Percentiles rank a stretch among this genome's conserved stretches.
phyloP scores from a whole-genome alignment of 2,888 invertebrate species.

The Ephialtes manifestator region DNA sequence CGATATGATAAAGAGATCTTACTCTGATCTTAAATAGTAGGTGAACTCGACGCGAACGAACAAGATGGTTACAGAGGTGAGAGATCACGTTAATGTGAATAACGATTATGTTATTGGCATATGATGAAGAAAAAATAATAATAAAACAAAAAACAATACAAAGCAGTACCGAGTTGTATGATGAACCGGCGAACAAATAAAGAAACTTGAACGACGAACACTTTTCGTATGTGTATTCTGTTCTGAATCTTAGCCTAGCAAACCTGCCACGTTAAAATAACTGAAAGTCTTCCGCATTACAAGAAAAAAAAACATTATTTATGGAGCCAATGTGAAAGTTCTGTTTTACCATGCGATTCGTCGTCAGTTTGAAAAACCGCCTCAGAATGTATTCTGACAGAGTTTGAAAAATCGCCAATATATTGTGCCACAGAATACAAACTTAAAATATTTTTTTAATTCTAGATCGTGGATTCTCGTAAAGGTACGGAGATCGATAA shows the following conservation, averaged over 20 bases:
- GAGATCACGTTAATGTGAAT: constrained; percentile 40
- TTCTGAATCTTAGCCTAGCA: constrained; percentile 2
- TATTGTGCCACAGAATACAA: no score
- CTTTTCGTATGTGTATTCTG: background rate
- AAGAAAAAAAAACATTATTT: background rate
- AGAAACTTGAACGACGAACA: constrained; percentile 63
- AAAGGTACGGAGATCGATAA: constrained; percentile 54
- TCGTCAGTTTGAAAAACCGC: background rate
- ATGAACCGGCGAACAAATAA: constrained; percentile 80
- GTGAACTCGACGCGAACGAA: constrained; percentile 65
- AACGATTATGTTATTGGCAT: constrained; percentile 53
- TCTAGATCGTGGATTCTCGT: constrained; percentile 33
- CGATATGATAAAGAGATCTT: constrained; percentile 55
- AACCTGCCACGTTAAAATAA: constrained; percentile 12
- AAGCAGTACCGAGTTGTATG: constrained; percentile 79
- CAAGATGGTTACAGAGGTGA: constrained; percentile 58
- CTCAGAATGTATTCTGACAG: background rate
- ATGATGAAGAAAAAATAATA: constrained; percentile 23
- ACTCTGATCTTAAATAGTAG: constrained; percentile 69
- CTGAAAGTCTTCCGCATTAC: background rate
- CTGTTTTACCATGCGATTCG: constrained; percentile 10
- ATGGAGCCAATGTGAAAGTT: constrained; percentile 4
- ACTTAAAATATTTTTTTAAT: constrained; percentile 16
- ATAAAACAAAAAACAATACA: constrained; percentile 31
- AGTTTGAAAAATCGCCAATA: background rate